Base-by-base conservation (phyloP, 2,888 invertebrate species). In the Dysmachus trigonus region DNA sequence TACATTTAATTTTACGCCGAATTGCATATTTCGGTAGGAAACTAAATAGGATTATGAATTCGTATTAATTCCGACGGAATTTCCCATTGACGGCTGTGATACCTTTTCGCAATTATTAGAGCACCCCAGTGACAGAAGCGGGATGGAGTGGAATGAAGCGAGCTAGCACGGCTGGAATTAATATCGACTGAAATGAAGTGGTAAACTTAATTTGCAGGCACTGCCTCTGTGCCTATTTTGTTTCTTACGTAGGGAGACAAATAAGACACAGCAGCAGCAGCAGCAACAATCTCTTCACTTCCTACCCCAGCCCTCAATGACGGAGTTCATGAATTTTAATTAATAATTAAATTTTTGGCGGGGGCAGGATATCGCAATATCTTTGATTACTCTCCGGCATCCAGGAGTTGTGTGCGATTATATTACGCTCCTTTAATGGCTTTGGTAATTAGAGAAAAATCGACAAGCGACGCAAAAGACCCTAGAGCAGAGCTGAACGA, bases 251-350 rank as follows among this genome's bases (percentile, higher is more conserved):
- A 30, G 18, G 18, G 41, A 51, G 76, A 76, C 38, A 76, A 76
- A 76, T 38, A 76, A 76, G 76, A 62, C 27, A 10, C 8, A 7
- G 71, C 30, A n/a, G 13, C 7, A 18, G 71, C 22, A 31, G 38
- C 38, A 41, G 15, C 38, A 41, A 27, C 27, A 10, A 30, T 35
- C 73, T n/a, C 15, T 27, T 27, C 31, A 0, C n/a, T 30, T 2
- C 47, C 62, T 27, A n/a, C n/a, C n/a, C n/a, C n/a, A n/a, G n/a
- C n/a, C 62, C 27, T 62, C 1, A 0, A 6, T 1, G 47, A 5
- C 7, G 47, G 22, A 76, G 47, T 79, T 79, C 79, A 79, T 79
- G 79, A 79, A 79, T 79, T 79, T 79, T 79, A 79, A 79, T 79
- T 79, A 51, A 51, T 79, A 79, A 79, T 79, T 38, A 79, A 51